A percentile compares a stretch with the other conserved stretches of the same genome.
These are phyloP conservation scores for Umimayanthus kanabou DNA, from an alignment of 92 coral and sea anemone species.

Conservation along the genomic window DNA sequence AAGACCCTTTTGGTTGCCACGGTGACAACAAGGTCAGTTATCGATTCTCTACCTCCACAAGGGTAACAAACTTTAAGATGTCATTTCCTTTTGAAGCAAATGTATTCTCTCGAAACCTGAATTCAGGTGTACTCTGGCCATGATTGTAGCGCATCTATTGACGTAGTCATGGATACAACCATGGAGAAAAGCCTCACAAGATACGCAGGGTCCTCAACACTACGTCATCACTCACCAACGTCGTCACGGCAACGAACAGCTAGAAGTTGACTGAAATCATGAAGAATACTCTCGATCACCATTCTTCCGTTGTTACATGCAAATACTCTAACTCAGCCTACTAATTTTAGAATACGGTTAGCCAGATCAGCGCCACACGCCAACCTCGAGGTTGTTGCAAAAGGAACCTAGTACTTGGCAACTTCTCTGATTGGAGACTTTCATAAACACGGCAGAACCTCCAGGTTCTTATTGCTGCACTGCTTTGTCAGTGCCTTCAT, in stretches of 20 bases:
- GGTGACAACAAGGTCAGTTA: too few relatives aligned
- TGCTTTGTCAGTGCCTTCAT: too few relatives aligned
- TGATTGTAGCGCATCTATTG: not conserved
- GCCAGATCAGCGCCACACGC: not conserved
- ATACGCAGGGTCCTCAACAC: not conserved
- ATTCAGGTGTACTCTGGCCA: too few relatives aligned
- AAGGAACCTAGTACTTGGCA: not conserved
- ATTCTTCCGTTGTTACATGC: not conserved
- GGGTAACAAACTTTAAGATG: too few relatives aligned
- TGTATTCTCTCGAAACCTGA: too few relatives aligned
- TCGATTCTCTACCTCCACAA: too few relatives aligned
- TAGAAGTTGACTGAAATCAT: not conserved
- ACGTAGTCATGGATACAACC: not conserved
- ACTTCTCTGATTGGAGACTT: conserved; percentile 6
- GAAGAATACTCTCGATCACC: not conserved
- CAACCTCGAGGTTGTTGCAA: not conserved
- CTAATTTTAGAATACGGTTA: not conserved
- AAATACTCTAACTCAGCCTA: not conserved
- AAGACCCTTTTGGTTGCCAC: too few relatives aligned
- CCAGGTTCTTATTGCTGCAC: not conserved
- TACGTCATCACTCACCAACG: not conserved
- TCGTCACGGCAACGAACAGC: not conserved
- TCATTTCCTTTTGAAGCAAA: too few relatives aligned
- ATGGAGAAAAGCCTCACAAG: not conserved
- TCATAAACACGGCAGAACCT: not conserved